phyloP scores from a whole-genome alignment of 2,113 vertebrate genomes.

The Rhodinocichla rosea region DNA sequence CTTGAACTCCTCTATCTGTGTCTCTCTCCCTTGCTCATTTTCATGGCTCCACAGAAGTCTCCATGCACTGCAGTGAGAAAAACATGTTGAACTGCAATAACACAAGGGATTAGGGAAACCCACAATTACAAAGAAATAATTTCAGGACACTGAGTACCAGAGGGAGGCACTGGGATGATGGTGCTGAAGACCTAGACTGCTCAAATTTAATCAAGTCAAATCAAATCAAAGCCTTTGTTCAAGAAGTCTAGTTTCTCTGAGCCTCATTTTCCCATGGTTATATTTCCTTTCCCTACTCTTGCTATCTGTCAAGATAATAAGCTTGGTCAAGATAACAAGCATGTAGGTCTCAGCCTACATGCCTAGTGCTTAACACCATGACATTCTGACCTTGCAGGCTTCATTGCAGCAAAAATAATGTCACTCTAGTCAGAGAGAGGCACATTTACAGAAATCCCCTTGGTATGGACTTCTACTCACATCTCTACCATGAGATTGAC shows the following conservation, averaged over 20 bases:
- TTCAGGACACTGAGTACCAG: not conserved
- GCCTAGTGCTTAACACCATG: not conserved
- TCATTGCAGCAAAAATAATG: not conserved
- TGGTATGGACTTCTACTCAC: not conserved
- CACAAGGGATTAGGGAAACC: not conserved
- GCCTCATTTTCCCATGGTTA: not conserved
- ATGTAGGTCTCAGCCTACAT: not conserved
- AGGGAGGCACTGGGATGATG: not conserved
- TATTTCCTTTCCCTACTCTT: not conserved
- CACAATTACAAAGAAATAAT: not conserved
- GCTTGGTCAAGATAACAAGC: not conserved
- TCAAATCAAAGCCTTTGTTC: not conserved
- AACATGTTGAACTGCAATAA: fast-evolving
- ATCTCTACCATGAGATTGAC: not conserved
- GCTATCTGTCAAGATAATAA: not conserved
- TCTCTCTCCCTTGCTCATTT: not conserved
- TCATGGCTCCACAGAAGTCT: not conserved
- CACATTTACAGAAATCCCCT: not conserved
- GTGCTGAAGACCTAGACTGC: not conserved
- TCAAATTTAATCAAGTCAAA: not conserved
- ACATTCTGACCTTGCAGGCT: not conserved
- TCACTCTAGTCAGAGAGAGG: not conserved
- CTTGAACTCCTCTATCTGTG: not conserved
- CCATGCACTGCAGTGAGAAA: fast-evolving
- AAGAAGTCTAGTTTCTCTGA: not conserved